Conservation (phyloP, 2,797 vertebrate species). For the Taenioides sp. region DNA sequence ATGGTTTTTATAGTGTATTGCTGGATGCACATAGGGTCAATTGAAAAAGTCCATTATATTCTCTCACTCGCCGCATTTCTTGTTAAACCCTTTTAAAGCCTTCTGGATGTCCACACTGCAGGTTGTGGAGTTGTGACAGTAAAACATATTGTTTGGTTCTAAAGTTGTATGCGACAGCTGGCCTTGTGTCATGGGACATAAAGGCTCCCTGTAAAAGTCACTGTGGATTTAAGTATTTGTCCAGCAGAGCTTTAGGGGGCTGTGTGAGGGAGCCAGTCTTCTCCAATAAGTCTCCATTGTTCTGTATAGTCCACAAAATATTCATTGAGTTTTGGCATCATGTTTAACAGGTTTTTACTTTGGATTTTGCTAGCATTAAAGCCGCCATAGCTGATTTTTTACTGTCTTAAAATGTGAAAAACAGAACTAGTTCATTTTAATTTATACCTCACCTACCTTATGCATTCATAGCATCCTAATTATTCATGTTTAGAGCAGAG, state of each 20-base stretch:
- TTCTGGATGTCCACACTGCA: slow-evolving; percentile 26
- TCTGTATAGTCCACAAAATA: neutral
- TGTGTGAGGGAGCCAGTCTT: neutral
- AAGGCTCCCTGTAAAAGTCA: slow-evolving; percentile 38
- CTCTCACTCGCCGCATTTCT: slow-evolving; percentile 9
- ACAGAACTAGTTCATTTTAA: too few relatives aligned
- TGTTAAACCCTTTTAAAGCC: slow-evolving; percentile 38
- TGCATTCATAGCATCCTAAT: too few relatives aligned
- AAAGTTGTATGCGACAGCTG: slow-evolving; percentile 38
- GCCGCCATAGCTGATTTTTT: too few relatives aligned
- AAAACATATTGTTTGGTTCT: slow-evolving; percentile 48
- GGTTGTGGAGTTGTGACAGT: slow-evolving; percentile 45
- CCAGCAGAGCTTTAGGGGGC: slow-evolving; percentile 7
- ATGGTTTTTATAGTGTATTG: too few relatives aligned
- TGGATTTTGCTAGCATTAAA: neutral
- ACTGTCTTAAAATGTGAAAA: too few relatives aligned
- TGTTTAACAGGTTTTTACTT: neutral
- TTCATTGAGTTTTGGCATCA: neutral
- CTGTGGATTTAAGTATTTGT: slow-evolving; percentile 49
- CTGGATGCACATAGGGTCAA: neutral
- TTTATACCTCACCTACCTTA: too few relatives aligned
- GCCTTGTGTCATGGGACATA: slow-evolving; percentile 41
- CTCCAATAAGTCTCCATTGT: neutral
- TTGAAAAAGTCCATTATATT: neutral
- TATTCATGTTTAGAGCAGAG: too few relatives aligned